Percentiles rank a stretch among this genome's conserved stretches.
Evolutionary conservation across 2,797 vertebrate genomes (phyloP).

Genomic region (Poeciliopsis infans): DNA sequence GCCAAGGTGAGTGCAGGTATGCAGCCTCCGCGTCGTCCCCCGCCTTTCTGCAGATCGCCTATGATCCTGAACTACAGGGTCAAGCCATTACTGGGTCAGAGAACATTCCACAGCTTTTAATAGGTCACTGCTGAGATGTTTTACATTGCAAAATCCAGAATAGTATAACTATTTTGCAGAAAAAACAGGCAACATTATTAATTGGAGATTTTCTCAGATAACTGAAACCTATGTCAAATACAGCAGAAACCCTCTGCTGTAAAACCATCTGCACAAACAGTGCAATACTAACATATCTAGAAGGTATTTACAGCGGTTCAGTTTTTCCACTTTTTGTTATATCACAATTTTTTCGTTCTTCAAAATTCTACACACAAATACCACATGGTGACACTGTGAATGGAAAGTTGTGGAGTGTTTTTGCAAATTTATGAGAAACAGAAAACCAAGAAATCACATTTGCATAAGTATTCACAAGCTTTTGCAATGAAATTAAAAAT

Average conservation of each 20-base stretch:
- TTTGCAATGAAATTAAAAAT: not conserved
- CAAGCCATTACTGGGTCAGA: constrained; percentile 69
- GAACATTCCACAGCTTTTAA: constrained; percentile 79
- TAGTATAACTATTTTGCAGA: not conserved
- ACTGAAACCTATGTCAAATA: not conserved
- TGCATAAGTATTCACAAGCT: not conserved
- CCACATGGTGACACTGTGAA: not conserved
- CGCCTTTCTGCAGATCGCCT: constrained; percentile 39
- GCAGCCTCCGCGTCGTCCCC: constrained; percentile 38
- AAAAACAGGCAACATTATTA: not conserved
- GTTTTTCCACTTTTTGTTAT: not conserved
- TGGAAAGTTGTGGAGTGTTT: not conserved
- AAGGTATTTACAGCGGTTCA: not conserved
- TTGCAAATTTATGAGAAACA: not conserved
- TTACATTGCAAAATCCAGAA: constrained; percentile 4
- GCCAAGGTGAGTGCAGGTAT: constrained; percentile 59
- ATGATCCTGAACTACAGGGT: constrained; percentile 75
- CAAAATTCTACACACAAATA: not conserved
- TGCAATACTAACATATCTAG: not conserved
- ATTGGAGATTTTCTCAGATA: not conserved
- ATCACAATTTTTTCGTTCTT: not conserved
- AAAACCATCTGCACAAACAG: not conserved
- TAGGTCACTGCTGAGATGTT: constrained; percentile 68
- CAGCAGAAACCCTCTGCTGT: not conserved
- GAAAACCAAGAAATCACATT: not conserved